A percentile compares a stretch with the other conserved stretches of the same genome.
Conservation (phyloP, 2,113 vertebrate genomes). For the Leucoraja erinaceus region DNA sequence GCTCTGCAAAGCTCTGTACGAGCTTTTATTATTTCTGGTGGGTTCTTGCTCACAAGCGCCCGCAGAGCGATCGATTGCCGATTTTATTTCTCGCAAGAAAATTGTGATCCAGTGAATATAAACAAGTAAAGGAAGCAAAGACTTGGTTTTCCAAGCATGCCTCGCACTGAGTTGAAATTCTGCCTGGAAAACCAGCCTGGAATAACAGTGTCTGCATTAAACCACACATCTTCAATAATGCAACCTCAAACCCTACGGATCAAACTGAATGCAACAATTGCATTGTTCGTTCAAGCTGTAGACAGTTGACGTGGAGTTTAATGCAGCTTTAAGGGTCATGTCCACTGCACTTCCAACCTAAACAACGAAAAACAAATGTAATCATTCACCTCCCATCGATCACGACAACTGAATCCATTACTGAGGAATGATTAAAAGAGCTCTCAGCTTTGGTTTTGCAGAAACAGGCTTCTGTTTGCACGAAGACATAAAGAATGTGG, state of each 20-base stretch:
- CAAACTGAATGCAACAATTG: background rate
- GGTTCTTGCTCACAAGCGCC: background rate
- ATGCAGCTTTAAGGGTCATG: slow-evolving; percentile 43
- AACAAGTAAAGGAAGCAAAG: background rate
- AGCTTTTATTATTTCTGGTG: background rate
- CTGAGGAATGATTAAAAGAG: background rate
- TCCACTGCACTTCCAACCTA: slow-evolving; percentile 46
- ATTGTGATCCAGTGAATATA: background rate
- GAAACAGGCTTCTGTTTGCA: background rate
- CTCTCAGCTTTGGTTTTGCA: background rate
- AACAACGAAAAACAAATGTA: slow-evolving; percentile 42
- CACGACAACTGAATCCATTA: background rate
- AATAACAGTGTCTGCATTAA: background rate
- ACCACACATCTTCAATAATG: background rate
- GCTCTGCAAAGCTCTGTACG: too few species aligned
- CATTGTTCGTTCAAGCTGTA: background rate
- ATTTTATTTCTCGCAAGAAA: background rate
- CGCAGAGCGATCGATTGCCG: background rate
- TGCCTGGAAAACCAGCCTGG: background rate
- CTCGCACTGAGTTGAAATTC: background rate
- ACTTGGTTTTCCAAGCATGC: background rate
- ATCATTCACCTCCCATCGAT: background rate
- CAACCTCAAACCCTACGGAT: background rate
- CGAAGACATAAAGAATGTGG: too few species aligned
- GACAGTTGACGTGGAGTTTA: slow-evolving; percentile 42